These are phyloP conservation scores for Nannoperca australis DNA, from an alignment of 2,797 vertebrate species.

Conservation along the genomic window DNA sequence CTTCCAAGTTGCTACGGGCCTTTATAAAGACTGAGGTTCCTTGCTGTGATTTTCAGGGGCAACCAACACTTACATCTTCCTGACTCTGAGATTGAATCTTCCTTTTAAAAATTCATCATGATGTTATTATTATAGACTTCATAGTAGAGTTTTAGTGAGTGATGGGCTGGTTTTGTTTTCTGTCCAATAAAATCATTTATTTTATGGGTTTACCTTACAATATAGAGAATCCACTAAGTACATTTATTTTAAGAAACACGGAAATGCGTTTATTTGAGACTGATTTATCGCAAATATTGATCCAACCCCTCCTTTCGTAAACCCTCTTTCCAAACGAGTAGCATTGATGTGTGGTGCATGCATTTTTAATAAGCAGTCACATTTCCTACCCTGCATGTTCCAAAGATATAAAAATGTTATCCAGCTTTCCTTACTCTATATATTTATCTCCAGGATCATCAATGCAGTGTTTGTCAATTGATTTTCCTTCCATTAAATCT, in stretches of 20 bases:
- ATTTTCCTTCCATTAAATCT: constrained; percentile 14
- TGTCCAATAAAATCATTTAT: background rate
- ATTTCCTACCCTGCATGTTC: constrained; percentile 9
- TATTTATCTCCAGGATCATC: constrained; percentile 7
- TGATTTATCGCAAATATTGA: background rate
- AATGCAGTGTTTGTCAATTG: background rate
- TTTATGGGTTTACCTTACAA: background rate
- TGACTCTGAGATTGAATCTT: background rate
- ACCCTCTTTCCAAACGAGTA: background rate
- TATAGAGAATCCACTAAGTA: background rate
- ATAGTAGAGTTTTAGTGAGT: background rate
- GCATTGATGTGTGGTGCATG: constrained; percentile 6
- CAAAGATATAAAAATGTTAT: constrained; percentile 11
- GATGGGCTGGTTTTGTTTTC: background rate
- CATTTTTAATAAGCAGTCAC: constrained; percentile 50
- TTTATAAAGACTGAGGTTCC: background rate
- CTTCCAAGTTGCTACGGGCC: background rate
- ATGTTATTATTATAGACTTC: background rate
- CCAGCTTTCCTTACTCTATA: background rate
- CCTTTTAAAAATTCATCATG: background rate
- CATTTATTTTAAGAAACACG: background rate
- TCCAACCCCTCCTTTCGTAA: background rate
- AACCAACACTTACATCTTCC: background rate
- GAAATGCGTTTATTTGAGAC: background rate
- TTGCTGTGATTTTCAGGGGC: background rate